These are phyloP conservation scores for Corvus cornix DNA, from an alignment of 2,113 vertebrate genomes.

Conservation along the genomic window DNA sequence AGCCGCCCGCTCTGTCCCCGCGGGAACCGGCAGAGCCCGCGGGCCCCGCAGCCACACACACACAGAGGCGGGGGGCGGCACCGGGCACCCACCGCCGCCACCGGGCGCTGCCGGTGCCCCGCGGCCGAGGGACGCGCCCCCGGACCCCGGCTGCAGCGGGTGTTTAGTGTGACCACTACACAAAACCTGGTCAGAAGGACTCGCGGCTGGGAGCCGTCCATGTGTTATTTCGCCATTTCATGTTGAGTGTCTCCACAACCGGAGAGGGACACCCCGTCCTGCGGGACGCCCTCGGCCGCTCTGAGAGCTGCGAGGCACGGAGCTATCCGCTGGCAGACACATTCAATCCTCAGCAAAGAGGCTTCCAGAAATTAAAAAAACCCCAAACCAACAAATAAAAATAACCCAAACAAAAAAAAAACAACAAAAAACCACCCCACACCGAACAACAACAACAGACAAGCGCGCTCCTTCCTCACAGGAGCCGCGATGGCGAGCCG, in stretches of 20 bases:
- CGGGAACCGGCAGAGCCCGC: background rate
- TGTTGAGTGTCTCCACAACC: background rate
- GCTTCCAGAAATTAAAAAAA: background rate
- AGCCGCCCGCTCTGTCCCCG: background rate
- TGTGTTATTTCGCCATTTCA: background rate
- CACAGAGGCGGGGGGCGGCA: background rate
- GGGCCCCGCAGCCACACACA: background rate
- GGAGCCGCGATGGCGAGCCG: background rate
- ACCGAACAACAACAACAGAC: background rate
- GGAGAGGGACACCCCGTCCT: background rate
- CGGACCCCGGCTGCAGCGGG: background rate
- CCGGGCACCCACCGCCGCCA: background rate
- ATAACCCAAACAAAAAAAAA: accelerated
- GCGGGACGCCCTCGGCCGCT: background rate
- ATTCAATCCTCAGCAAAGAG: background rate
- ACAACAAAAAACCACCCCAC: background rate
- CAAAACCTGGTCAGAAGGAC: background rate
- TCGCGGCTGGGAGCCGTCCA: background rate
- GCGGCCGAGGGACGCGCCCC: background rate
- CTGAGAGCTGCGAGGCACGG: background rate
- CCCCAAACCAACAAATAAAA: too few species aligned
- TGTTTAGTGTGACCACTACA: background rate
- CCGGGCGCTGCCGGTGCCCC: background rate
- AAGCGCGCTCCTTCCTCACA: background rate
- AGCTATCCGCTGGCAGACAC: background rate